A percentile compares a stretch with the other conserved stretches of the same genome.
Evolutionary conservation across 2,113 vertebrate species (phyloP).

Genomic region (Cebidichthys violaceus): DNA sequence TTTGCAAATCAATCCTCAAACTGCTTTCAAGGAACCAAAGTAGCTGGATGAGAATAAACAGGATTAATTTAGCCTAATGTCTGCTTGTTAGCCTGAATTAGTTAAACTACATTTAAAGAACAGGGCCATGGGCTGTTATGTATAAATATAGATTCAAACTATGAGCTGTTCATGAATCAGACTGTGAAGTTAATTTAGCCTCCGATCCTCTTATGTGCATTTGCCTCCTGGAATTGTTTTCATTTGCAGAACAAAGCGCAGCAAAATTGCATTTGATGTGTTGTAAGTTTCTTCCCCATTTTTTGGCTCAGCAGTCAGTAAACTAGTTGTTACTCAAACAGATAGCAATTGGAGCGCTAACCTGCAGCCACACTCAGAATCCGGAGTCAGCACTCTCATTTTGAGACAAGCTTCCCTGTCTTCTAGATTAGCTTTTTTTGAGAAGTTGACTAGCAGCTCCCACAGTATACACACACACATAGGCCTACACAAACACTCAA

Average conservation of each 20-base stretch:
- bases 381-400: constrained; percentile 53
- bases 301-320: constrained; percentile 32
- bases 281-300: background rate
- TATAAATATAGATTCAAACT: constrained; percentile 26
- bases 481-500: background rate
- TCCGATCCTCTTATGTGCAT: constrained; percentile 17
- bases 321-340: constrained; percentile 24
- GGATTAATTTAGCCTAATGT: background rate
- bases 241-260: constrained; percentile 31
- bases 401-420: background rate
- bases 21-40: background rate
- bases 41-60: background rate
- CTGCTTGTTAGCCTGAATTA: background rate
- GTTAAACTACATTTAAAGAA: background rate
- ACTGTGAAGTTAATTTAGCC: background rate
- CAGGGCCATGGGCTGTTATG: background rate
- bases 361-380: constrained; percentile 39
- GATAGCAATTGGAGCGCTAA: constrained; percentile 15
- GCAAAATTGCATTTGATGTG: constrained; percentile 29
- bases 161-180: constrained; percentile 17
- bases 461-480: background rate
- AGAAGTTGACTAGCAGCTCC: background rate
- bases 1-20: background rate
- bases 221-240: constrained; percentile 29
- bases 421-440: constrained; percentile 1